Evolutionary conservation across 2,888 invertebrate genomes (phyloP).

Genomic region (Polylopha cassiicola): DNA sequence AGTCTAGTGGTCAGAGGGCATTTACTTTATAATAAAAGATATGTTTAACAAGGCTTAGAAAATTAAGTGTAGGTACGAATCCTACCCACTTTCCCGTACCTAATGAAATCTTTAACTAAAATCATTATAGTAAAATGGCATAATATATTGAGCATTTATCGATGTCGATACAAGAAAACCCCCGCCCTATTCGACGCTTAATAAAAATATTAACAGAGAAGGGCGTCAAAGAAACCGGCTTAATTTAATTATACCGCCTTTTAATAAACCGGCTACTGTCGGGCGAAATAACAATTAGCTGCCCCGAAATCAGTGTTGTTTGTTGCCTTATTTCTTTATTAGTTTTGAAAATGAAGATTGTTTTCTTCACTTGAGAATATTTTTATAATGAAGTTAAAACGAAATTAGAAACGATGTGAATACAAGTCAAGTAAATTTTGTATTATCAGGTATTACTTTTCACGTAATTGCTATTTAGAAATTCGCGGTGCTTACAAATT

Average conservation of each 20-base stretch:
- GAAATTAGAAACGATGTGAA: no score
- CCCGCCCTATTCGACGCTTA: constrained; percentile 41
- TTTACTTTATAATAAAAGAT: no score
- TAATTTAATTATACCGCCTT: constrained; percentile 71
- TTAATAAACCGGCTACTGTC: constrained; percentile 57
- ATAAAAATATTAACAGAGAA: constrained; percentile 66
- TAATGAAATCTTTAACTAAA: no score
- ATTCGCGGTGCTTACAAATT: no score
- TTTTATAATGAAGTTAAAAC: no score
- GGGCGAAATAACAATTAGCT: constrained; percentile 22
- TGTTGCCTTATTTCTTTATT: constrained; percentile 17
- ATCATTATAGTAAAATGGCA: no score
- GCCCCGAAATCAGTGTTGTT: constrained; percentile 18
- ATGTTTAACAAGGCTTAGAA: no score
- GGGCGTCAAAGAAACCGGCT: constrained; percentile 68
- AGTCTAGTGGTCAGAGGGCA: no score
- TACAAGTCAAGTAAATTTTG: background rate
- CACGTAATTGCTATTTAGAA: no score
- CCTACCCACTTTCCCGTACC: no score
- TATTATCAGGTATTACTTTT: background rate
- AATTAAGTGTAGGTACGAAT: no score
- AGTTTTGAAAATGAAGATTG: constrained; percentile 9
- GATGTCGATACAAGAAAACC: constrained; percentile 32
- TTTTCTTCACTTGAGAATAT: no score
- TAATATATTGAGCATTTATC: background rate